These are phyloP conservation scores for Bambusicola thoracicus DNA, from an alignment of 2,113 vertebrate genomes.

Conservation along the genomic window DNA sequence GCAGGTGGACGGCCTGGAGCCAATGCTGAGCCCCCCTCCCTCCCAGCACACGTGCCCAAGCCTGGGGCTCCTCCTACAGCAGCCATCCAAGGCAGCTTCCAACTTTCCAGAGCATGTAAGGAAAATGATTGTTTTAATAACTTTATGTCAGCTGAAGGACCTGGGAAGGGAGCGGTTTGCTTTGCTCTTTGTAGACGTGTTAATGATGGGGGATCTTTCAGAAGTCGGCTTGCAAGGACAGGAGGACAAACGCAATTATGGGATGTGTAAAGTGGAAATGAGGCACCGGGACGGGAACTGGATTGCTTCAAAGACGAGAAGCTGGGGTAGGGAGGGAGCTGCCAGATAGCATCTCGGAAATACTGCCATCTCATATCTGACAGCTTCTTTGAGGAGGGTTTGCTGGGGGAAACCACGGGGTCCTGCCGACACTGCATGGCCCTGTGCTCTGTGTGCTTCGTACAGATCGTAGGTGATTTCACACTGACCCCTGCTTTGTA, in stretches of 20 bases:
- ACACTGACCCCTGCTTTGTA: background rate
- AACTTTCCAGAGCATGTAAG: background rate
- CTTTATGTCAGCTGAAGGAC: background rate
- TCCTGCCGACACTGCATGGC: background rate
- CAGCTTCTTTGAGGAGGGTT: background rate
- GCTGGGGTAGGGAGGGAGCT: constrained; percentile 19
- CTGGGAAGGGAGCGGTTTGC: background rate
- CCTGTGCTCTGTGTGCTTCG: background rate
- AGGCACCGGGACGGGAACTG: background rate
- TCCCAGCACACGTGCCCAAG: background rate
- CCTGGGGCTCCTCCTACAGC: background rate
- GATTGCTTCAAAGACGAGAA: constrained; percentile 46
- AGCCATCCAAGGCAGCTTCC: background rate
- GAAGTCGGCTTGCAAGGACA: constrained; percentile 48
- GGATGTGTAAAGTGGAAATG: constrained; percentile 60
- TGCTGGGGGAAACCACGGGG: background rate
- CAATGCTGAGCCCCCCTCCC: background rate
- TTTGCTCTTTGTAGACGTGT: constrained; percentile 37
- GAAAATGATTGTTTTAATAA: constrained; percentile 18
- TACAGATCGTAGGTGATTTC: background rate
- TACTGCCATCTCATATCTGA: background rate
- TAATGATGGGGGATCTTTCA: constrained; percentile 44
- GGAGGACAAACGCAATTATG: constrained; percentile 46
- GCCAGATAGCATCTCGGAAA: constrained; percentile 24
- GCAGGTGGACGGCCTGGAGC: background rate